Evolutionary conservation across 2,888 invertebrate genomes (phyloP).

Genomic region (Fissipunctia ypsillon): DNA sequence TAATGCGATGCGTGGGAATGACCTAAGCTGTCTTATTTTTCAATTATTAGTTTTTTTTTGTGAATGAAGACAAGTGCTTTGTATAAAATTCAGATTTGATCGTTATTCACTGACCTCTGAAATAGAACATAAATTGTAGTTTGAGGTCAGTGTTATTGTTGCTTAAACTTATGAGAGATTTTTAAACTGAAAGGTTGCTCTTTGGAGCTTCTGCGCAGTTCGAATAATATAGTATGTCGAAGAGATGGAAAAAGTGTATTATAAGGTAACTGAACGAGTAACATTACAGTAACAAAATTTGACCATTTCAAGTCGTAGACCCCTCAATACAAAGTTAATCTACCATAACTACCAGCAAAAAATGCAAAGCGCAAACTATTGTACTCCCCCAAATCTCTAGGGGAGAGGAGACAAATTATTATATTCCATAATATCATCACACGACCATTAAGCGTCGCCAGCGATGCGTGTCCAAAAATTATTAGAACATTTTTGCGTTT

Average conservation of each 20-base stretch:
- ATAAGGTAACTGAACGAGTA: no score
- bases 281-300: constrained; percentile 12
- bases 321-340: constrained; percentile 63
- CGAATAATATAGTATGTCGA: no score
- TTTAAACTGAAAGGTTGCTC: neutral
- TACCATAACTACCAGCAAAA: constrained; percentile 72
- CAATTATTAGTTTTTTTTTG: neutral
- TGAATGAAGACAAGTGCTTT: neutral
- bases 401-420: constrained; percentile 88
- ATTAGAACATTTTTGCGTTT: constrained; percentile 79
- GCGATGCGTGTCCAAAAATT: constrained; percentile 86
- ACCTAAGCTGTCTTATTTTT: constrained; percentile 14
- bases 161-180: neutral
- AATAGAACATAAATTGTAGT: neutral
- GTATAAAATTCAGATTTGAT: neutral
- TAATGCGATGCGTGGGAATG: constrained; percentile 60
- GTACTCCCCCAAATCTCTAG: constrained; percentile 71
- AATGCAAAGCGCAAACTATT: constrained; percentile 76
- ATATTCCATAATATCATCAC: constrained; percentile 89
- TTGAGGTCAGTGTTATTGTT: neutral
- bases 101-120: neutral
- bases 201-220: no score
- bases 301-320: constrained; percentile 44
- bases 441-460: constrained; percentile 84
- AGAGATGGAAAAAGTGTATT: no score